Evolutionary conservation across 2,888 invertebrate species (phyloP), one percentile per base, ranked within the genome.

Genomic region (Synanthedon formicaeformis): DNA sequence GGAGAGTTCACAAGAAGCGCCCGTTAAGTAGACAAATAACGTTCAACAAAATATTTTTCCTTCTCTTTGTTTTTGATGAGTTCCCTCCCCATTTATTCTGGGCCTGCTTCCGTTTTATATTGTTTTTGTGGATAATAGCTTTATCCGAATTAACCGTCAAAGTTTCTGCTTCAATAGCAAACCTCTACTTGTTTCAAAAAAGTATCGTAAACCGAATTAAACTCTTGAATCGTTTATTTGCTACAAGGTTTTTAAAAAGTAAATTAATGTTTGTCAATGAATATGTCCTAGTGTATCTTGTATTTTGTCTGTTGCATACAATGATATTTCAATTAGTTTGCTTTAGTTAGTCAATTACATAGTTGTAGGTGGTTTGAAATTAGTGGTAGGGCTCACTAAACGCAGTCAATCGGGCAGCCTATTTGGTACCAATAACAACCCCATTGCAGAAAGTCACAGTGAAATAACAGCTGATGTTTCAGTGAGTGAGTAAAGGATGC

Each of bases 41-140:
- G 54, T 56, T 62, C 60, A 60, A 60, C 61, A 67, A 65, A 68
- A 71, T 66, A 65, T 67, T 69, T 67, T 69, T 62, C 63, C 58
- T 58, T 62, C 54, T 56, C 58, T 62, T 64, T 64, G 63, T 67
- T 69, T 64, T 63, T 66, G 63, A 68, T 62, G 66, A 70, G 66
- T 61, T 66, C 57, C 58, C 57, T 53, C 51, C 50, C 52, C 57
- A 56, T 58, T 61, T 59, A 56, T 62, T 60, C 57, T 55, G 54
- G 53, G 54, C 16, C 50, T 50, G 56, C 55, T 59, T 58, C 56
- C 53, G 56, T 62, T 60, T 60, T 56, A 59, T 62, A 59, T 58
- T 57, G 54, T 60, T 59, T 58, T 54, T 48, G 52, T 18, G 49
- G 53, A 54, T 54, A 53, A 18, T 49, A 54, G 48, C 50, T 54